Conservation (phyloP, 2,797 vertebrate species). For the Choloepus didactylus region DNA sequence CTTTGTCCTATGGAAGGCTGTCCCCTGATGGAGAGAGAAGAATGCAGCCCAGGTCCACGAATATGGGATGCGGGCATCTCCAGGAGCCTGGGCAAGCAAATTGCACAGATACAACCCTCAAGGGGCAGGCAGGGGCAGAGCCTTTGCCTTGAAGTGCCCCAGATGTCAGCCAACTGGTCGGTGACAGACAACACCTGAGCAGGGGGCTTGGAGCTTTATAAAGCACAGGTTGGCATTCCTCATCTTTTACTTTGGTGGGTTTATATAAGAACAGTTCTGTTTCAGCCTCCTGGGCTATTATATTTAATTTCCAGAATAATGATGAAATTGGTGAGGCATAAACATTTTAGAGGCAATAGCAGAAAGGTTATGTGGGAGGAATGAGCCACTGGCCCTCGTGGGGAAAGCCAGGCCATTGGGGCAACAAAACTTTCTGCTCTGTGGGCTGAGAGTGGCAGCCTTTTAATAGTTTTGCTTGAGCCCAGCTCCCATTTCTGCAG, state of each 20-base stretch:
- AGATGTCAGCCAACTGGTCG: too few relatives aligned
- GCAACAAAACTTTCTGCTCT: constrained; percentile 62
- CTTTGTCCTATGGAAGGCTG: background rate
- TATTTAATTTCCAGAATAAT: constrained; percentile 68
- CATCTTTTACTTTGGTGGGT: background rate
- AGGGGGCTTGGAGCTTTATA: background rate
- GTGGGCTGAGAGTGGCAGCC: background rate
- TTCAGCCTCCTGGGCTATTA: constrained; percentile 38
- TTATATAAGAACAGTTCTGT: background rate
- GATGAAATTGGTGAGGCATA: background rate
- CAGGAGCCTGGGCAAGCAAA: background rate
- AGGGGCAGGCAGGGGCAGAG: background rate
- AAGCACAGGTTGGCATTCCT: background rate
- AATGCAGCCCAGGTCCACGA: background rate
- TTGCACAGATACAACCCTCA: background rate
- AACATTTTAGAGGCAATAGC: constrained; percentile 25
- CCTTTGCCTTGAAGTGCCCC: background rate
- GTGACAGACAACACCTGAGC: background rate
- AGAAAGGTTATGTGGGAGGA: background rate
- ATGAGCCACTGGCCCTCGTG: background rate
- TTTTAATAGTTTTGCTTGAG: constrained; percentile 35
- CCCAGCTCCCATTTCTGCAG: background rate
- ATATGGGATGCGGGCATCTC: background rate
- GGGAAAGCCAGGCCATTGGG: background rate
- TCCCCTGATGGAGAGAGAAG: background rate